Evolutionary conservation across 1,140 invertebrate species (phyloP), one percentile per base, ranked within the genome.

Genomic region (Thaumetopoea pityocampa): DNA sequence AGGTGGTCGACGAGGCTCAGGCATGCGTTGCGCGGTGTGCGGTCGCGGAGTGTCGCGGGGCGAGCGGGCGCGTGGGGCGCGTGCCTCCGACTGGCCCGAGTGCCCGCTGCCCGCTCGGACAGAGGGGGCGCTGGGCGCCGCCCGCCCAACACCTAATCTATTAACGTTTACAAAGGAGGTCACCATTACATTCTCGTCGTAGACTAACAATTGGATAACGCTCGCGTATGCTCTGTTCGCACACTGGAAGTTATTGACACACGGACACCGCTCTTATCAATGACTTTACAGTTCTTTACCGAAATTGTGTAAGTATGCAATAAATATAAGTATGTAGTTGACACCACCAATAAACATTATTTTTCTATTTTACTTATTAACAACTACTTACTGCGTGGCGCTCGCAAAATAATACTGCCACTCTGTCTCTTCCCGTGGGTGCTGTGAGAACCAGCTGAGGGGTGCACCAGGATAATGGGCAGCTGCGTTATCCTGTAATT

Each of bases 21-120:
- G 52, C 50, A 58, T 47, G 67, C 74, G 65, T 53, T 56, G 56
- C 54, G 33, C 5, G 1, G 38, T 19, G 27, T 18, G 15, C 12
- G 40, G 20, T 26, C 23, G 48, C 34, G 30, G 30, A 23, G 24
- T 19, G 32, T 20, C 22, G 36, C 33, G 37, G 14, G 37, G 48
- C 42, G 51, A 63, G 72, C 64, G 67, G 65, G 63, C 74, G 71
- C 76, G 67, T 60, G 67, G 71, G 67, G 69, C 71, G 76, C 79
- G 66, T 57, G 48, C 61, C 69, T 57, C 53, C 61, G 68, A 83
- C 76, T 79, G 73, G 60, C 67, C 67, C 43, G 34, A 47, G 54
- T 64, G 43, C 52, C 60, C 52, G 61, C 63, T 69, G 66, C 57
- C 72, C 67, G 53, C 58, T 65, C 50, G 76, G 68, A 71, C 71